Evolutionary conservation across 2,113 vertebrate genomes (phyloP), one percentile per base, ranked within the genome.

Genomic region (Silurus asotus): DNA sequence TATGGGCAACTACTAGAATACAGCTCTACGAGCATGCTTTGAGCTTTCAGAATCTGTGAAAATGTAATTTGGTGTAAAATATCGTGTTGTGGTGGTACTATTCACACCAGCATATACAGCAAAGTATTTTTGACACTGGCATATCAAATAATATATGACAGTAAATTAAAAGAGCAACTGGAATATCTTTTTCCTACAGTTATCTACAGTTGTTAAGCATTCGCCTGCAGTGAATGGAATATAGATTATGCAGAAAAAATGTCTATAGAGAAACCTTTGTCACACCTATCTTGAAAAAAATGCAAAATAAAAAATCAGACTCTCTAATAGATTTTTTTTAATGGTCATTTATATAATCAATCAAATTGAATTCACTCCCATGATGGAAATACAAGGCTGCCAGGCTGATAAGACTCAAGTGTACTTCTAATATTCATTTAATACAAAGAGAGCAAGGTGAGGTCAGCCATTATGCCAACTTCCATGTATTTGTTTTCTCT

Each of bases 401-500:
- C 77, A 70, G 56, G 23, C 15, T 45, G 62, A 78, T 64, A 87
- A 65, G 88, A 85, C 74, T 88, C 84, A 91, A 93, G 89, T 87
- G 89, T 89, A 87, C 90, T 88, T 84, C 59, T 82, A 64, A 78
- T 83, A 87, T 91, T 93, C 89, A 89, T 56, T 86, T 56, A 55
- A 72, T 83, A 89, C 55, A 84, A 77, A 86, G 74, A 62, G 49
- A 11, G 87, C 87, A 89, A 92, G 92, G 92, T 93, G 91, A 90
- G 89, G 89, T 91, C 91, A 88, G 56, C 82, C 85, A 88, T 90
- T 86, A 88, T 86, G 80, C 81, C 86, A 72, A 81, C 79, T 56
- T 84, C 88, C 86, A 72, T 82, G 86, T 75, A 83, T 87, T 85
- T 79, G 80, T 86, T 86, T 84, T 78, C 49, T 11, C 69, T 86